Evolutionary conservation across 2,797 vertebrate genomes (phyloP).

Genomic region (Muscicapa comitata): DNA sequence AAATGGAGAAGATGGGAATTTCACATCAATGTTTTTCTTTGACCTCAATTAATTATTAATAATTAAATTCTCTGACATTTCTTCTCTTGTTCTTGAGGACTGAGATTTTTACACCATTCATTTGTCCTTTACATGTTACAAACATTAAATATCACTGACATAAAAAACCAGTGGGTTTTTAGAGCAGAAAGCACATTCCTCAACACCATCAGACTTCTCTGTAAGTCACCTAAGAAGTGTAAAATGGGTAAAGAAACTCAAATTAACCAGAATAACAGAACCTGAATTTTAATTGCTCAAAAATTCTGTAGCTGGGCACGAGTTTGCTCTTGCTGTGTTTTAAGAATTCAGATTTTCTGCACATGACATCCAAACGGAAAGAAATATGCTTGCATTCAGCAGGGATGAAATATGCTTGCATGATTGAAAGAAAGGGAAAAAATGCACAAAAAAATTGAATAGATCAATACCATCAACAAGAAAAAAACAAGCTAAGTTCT

Average conservation of each 20-base stretch:
- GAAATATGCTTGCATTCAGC: neutral
- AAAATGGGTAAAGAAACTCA: neutral
- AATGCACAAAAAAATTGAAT: neutral
- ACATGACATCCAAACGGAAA: neutral
- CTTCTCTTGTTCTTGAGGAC: neutral
- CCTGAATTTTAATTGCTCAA: neutral
- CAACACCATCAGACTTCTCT: neutral
- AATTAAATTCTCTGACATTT: neutral
- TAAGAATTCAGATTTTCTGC: neutral
- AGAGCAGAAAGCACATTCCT: neutral
- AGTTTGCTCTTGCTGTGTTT: rapidly evolving
- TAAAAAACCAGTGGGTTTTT: neutral
- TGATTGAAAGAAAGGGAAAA: neutral
- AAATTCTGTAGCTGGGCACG: neutral
- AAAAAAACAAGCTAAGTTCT: neutral
- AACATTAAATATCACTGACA: neutral
- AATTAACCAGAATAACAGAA: neutral
- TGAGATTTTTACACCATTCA: neutral
- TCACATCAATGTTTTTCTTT: neutral
- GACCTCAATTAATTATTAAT: neutral
- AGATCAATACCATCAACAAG: neutral
- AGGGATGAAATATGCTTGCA: neutral
- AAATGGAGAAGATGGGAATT: neutral
- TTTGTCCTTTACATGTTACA: neutral
- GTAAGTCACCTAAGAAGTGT: neutral